Conservation (phyloP, 2,113 vertebrate genomes). For the Nematolebias whitei region DNA sequence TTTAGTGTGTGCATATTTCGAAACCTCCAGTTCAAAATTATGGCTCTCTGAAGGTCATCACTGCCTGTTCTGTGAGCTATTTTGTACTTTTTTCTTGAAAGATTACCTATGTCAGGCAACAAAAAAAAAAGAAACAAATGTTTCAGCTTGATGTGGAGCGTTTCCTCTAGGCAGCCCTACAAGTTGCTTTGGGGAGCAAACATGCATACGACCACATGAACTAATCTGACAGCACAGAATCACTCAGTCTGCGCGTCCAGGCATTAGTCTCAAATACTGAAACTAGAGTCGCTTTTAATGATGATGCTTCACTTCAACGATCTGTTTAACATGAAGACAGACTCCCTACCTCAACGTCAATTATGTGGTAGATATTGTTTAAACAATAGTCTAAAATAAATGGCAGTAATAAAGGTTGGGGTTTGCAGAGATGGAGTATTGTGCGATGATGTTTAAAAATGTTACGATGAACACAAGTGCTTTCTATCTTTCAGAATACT, state of each 20-base stretch:
- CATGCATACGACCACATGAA: slow-evolving; percentile 43
- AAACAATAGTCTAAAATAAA: slow-evolving; percentile 32
- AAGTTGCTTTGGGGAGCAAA: slow-evolving; percentile 43
- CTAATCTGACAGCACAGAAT: slow-evolving; percentile 46
- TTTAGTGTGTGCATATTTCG: background rate
- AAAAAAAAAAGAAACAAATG: background rate
- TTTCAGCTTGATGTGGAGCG: slow-evolving; percentile 51
- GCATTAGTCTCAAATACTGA: slow-evolving; percentile 2
- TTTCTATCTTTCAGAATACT: slow-evolving; percentile 76
- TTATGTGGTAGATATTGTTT: slow-evolving; percentile 53
- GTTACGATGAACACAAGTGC: slow-evolving; percentile 81
- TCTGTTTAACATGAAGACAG: slow-evolving; percentile 24
- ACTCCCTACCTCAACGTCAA: slow-evolving; percentile 60
- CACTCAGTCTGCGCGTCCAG: slow-evolving; percentile 9
- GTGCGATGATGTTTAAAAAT: slow-evolving; percentile 79
- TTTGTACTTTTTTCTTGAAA: slow-evolving; percentile 25
- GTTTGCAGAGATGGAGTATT: slow-evolving; percentile 66
- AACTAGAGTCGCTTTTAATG: slow-evolving; percentile 24
- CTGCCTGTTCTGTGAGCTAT: slow-evolving; percentile 59
- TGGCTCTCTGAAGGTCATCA: slow-evolving; percentile 24
- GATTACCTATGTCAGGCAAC: slow-evolving; percentile 41
- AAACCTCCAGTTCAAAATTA: background rate
- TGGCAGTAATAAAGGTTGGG: slow-evolving; percentile 51
- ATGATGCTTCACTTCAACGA: slow-evolving; percentile 24
- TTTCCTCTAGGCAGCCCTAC: slow-evolving; percentile 42